Evolutionary conservation across 1,140 invertebrate genomes (phyloP).

Genomic region (Arion vulgaris): DNA sequence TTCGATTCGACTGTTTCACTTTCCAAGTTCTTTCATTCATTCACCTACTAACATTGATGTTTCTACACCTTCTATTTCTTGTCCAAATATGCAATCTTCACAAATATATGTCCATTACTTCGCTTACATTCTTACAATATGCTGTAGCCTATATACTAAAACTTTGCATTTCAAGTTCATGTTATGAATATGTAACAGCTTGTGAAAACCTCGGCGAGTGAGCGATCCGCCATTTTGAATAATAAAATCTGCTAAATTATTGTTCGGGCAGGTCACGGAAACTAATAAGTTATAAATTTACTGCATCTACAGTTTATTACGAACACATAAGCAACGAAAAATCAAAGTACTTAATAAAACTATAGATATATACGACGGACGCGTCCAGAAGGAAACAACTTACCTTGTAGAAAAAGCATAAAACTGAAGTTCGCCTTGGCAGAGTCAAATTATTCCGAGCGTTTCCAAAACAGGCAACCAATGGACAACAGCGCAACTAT

Average conservation of each 20-base stretch:
- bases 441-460: constrained; percentile 6
- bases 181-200: constrained; percentile 33
- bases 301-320: neutral
- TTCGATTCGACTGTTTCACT: too few species aligned
- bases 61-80: too few species aligned
- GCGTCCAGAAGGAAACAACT: neutral
- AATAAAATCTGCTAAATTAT: constrained; percentile 28
- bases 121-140: neutral
- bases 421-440: neutral
- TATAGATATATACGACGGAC: neutral
- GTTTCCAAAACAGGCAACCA: constrained; percentile 3
- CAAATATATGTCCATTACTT: too few species aligned
- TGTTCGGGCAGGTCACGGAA: constrained; percentile 26
- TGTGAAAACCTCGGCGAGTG: neutral
- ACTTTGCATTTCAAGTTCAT: neutral
- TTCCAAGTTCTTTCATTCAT: too few species aligned
- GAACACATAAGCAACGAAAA: neutral
- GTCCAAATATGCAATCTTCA: too few species aligned
- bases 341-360: neutral
- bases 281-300: constrained; percentile 20
- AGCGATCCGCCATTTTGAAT: constrained; percentile 31
- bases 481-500: neutral
- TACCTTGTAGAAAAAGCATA: neutral
- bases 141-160: neutral
- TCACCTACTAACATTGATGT: too few species aligned